A percentile compares a stretch with the other conserved stretches of the same genome.
Conservation (phyloP, 2,113 vertebrate genomes). For the Oplegnathus fasciatus region DNA sequence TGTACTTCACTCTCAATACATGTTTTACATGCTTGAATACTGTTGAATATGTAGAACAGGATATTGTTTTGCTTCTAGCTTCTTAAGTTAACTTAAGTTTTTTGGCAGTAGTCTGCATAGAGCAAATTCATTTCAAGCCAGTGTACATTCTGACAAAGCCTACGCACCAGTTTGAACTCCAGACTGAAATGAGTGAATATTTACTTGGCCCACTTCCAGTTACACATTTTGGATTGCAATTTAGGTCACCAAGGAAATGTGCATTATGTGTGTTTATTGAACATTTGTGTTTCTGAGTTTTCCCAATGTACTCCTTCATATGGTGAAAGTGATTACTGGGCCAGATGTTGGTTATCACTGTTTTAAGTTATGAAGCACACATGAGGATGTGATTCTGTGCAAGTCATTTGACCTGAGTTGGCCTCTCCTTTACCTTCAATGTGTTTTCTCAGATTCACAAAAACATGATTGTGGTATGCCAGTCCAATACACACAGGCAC, state of each 20-base stretch:
- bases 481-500: constrained; percentile 17
- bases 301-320: neutral
- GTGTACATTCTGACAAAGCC: constrained; percentile 21
- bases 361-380: neutral
- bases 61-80: constrained; percentile 3
- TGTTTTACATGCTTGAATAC: neutral
- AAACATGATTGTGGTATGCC: constrained; percentile 4
- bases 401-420: constrained; percentile 7
- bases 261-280: constrained; percentile 25
- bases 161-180: constrained; percentile 21
- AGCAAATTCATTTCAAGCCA: constrained; percentile 19
- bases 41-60: neutral
- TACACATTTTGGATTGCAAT: constrained; percentile 4
- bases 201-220: constrained; percentile 40
- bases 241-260: constrained; percentile 18
- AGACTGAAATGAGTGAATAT: constrained; percentile 25
- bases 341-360: constrained; percentile 16
- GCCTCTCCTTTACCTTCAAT: constrained; percentile 6
- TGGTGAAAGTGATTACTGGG: neutral
- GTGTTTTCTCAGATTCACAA: constrained; percentile 19
- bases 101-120: neutral
- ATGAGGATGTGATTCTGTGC: constrained; percentile 7
- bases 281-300: constrained; percentile 22
- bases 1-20: neutral
- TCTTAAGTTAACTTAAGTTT: neutral